Evolutionary conservation across 2,797 vertebrate species (phyloP), one percentile per base, ranked within the genome.

Genomic region (Setipinna tenuifilis): DNA sequence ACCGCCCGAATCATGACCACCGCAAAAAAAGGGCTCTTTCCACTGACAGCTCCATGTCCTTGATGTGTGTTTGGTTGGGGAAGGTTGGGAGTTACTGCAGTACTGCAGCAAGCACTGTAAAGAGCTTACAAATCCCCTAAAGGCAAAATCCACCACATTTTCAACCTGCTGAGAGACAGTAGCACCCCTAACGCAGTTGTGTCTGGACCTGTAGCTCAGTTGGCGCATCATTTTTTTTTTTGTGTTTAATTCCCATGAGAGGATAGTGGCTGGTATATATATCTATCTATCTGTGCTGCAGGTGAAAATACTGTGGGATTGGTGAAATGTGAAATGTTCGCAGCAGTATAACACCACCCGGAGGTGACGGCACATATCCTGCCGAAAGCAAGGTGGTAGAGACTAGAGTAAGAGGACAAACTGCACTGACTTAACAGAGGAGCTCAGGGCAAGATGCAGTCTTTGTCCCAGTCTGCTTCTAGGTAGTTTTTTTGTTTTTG

Each of bases 61-160:
- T 78, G 71, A 78, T 78, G 71, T 78, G 50, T 9, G 50, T 54
- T 54, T 54, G 50, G 50, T 41, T 71, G 71, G 31, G 71, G 16
- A 19, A 35, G 71, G 58, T 21, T 41, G 71, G 71, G 71, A 31
- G 50, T 16, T 75, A 35, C 17, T 78, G 19, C 19, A 19, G 50
- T 75, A 35, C 17, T 78, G 19, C 19, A 19, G 50, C 50, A 54
- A 54, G 50, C 50, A 54, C 50, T 54, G 7, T 9, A 54, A 7
- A 41, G 0, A 41, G 17, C 71, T 71, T 71, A 19, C 50, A 9
- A 19, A 78, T 21, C 31, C 71, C 71, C 35, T 78, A 0, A 78
- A 44, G 71, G 71, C 71, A 41, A 78, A 44, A 19, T 44, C 16
- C 71, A 78, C 31, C 71, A 16, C 17, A 19, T 12, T 9, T 78